A percentile compares a stretch with the other conserved stretches of the same genome.
Conservation (phyloP, 2,113 vertebrate species). For the Lycaon pictus region DNA sequence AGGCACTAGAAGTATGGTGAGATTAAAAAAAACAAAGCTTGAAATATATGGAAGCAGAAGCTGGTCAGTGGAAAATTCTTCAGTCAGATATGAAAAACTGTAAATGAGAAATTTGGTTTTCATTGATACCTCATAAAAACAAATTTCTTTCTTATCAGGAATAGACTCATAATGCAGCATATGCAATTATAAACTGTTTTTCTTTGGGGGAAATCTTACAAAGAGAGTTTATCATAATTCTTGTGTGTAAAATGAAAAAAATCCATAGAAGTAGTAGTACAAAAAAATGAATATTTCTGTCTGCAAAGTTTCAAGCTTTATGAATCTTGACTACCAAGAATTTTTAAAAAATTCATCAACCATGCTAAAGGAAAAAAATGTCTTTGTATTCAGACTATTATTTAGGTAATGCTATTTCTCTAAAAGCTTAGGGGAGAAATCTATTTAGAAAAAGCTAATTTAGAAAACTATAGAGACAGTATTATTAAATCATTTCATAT, state of each 20-base stretch:
- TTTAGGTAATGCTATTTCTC: neutral
- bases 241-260: neutral
- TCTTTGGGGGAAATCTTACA: neutral
- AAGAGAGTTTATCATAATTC: neutral
- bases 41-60: neutral
- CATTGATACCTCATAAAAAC: neutral
- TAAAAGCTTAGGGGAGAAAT: neutral
- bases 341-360: neutral
- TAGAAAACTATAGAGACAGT: neutral
- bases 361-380: constrained; percentile 32
- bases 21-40: neutral
- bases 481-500: neutral
- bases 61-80: neutral
- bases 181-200: neutral
- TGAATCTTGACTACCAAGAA: neutral
- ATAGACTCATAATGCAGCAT: neutral
- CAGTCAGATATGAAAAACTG: neutral
- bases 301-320: neutral
- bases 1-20: neutral
- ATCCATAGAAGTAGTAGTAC: neutral
- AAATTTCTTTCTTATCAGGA: neutral
- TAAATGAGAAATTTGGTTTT: neutral
- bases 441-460: neutral
- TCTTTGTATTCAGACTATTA: neutral
- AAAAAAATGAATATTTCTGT: neutral